Evolutionary conservation across 1,140 invertebrate genomes (phyloP), one percentile per base, ranked within the genome.

Genomic region (Drosophila guanche): DNA sequence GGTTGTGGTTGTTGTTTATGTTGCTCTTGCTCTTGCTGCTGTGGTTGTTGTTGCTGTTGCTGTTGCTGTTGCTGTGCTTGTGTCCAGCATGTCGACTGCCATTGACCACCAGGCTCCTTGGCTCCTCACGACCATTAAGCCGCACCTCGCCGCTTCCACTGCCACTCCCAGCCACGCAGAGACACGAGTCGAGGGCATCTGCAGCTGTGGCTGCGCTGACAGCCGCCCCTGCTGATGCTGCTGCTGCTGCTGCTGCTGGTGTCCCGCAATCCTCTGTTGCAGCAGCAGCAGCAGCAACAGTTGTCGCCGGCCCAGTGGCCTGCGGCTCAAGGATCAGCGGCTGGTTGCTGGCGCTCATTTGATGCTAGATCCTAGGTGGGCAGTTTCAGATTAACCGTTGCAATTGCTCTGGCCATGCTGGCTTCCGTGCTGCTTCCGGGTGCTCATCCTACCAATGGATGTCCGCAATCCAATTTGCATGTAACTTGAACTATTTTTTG

Each of bases 291-390:
- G 23, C 52, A 52, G 29, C 22, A n/a, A 33, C 22, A 33, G 50
- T 43, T 61, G 45, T 10, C 75, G 42, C 12, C 48, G 50, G 53
- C 58, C 29, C 29, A 46, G 53, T 57, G 16, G 54, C 67, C 50
- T 58, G 46, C 7, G 58, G 58, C 43, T 70, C 54, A 5, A 57
- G 62, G 27, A 72, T 73, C 48, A 47, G 57, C 23, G 71, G 69
- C 41, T 80, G 63, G 45, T 45, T 61, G 48, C 14, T 53, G 50
- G 56, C 16, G 68, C 68, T 69, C 66, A 69, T 69, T 56, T 69
- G 66, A 4, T 8, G 51, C 41, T n/a, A n/a, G 53, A 43, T 45
- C 43, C 65, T 79, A 79, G 71, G 61, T 84, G 45, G 66, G 80
- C 59, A 83, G 43, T 40, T 68, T 63, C 40, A 70, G 53, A 37